Percentiles rank a stretch among this genome's conserved stretches.
These are phyloP conservation scores for Hydropotes inermis DNA, from an alignment of 2,113 vertebrate genomes.

Conservation along the genomic window DNA sequence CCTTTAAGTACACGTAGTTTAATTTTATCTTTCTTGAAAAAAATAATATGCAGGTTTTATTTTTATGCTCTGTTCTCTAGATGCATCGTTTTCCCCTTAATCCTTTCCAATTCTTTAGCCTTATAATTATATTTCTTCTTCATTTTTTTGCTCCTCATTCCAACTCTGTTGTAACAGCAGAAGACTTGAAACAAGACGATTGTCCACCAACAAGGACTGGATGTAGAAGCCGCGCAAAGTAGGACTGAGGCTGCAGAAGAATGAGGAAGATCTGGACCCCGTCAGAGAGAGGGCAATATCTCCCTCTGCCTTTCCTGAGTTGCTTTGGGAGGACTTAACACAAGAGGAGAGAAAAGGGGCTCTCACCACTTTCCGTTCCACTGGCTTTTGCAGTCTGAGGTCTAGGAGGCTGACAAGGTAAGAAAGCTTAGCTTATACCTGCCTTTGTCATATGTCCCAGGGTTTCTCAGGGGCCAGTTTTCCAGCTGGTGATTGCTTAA, in stretches of 20 bases:
- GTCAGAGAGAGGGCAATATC: background rate
- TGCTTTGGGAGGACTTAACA: background rate
- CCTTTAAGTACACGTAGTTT: conserved; percentile 6
- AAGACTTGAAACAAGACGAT: background rate
- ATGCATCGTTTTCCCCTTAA: background rate
- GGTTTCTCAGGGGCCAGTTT: background rate
- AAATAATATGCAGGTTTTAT: background rate
- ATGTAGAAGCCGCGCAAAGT: background rate
- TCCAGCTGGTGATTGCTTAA: background rate
- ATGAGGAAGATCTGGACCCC: background rate
- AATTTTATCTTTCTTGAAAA: background rate
- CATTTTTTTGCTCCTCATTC: background rate
- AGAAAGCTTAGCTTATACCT: background rate
- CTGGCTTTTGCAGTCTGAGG: background rate
- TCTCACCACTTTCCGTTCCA: background rate
- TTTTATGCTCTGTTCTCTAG: background rate
- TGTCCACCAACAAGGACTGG: background rate
- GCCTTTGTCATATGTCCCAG: background rate
- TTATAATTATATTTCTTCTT: background rate
- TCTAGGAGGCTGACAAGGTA: background rate
- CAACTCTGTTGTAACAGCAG: background rate
- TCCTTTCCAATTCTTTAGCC: background rate
- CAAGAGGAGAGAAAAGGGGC: background rate
- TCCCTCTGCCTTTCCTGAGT: background rate
- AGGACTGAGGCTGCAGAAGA: background rate